Base-by-base conservation (phyloP, 2,888 invertebrate genomes). In the Holacanthella duospinosa region DNA sequence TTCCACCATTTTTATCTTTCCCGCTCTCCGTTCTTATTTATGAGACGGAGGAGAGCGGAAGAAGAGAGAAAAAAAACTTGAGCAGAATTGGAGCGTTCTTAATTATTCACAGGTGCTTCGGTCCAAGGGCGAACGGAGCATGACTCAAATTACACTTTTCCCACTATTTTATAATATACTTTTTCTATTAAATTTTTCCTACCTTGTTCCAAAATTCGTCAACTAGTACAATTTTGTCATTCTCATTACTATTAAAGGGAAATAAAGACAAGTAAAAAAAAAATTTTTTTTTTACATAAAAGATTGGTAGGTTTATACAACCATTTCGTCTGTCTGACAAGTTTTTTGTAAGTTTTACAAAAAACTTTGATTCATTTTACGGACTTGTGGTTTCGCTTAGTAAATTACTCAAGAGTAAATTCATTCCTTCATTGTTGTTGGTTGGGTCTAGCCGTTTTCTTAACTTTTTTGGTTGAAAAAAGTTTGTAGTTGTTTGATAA, bases 71-170 rank as follows among this genome's bases (percentile, higher is more conserved):
- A 21, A 48, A 48, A 48, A 48, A 48, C 19, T 48, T 48, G 12
- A 21, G 48, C 36, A 16, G 48, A 48, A 48, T 48, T 48, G 48
- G 48, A 48, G 48, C 19, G 19, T 16, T 16, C 19, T 48, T 48
- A 48, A 48, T 48, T 48, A 48, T 48, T 48, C 48, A 48, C 48
- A 48, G 48, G 48, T 48, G 48, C 48, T 21, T 48, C 36, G 6
- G 4, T 48, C 21, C n/a, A n/a, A n/a, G n/a, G n/a, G n/a, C n/a
- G n/a, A n/a, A n/a, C n/a, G n/a, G 48, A 21, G 48, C 48, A 48
- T 48, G n/a, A 48, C n/a, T 48, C 16, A 48, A 48, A 48, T 9
- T 36, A n/a, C n/a, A n/a, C n/a, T n/a, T n/a, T n/a, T n/a, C n/a
- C n/a, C n/a, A n/a, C n/a, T n/a, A n/a, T 36, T 36, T 36, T 36